Conservation (phyloP, 2,797 vertebrate genomes). For the Anguilla anguilla region DNA sequence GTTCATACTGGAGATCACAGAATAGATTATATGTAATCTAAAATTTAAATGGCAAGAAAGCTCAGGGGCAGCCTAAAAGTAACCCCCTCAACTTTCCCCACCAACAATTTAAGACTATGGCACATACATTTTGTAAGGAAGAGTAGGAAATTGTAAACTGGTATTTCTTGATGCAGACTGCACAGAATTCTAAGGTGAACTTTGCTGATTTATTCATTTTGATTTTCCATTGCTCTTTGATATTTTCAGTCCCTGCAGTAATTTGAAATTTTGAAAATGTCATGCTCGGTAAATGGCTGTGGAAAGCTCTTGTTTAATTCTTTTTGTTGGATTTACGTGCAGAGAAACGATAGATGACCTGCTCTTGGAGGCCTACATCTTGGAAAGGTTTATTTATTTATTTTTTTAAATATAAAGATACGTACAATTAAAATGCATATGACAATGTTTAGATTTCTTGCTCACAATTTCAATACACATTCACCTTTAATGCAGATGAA, state of each 20-base stretch:
- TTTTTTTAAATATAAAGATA: not conserved
- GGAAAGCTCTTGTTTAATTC: not conserved
- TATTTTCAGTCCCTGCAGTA: conserved; percentile 25
- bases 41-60: not conserved
- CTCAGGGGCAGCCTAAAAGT: not conserved
- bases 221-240: conserved; percentile 14
- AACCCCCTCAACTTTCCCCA: not conserved
- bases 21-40: not conserved
- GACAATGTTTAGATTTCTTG: no score
- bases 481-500: no score
- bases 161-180: not conserved
- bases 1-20: not conserved
- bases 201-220: conserved; percentile 12
- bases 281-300: conserved; percentile 8
- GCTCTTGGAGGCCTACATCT: not conserved
- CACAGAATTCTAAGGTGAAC: not conserved
- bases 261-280: conserved; percentile 28
- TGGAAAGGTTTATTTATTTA: not conserved
- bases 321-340: not conserved
- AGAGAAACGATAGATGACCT: not conserved
- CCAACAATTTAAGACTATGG: not conserved
- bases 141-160: not conserved
- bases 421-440: not conserved
- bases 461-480: no score
- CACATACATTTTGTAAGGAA: not conserved